Base-by-base conservation (phyloP, 2,113 vertebrate species). In the Bathybates hornii region DNA sequence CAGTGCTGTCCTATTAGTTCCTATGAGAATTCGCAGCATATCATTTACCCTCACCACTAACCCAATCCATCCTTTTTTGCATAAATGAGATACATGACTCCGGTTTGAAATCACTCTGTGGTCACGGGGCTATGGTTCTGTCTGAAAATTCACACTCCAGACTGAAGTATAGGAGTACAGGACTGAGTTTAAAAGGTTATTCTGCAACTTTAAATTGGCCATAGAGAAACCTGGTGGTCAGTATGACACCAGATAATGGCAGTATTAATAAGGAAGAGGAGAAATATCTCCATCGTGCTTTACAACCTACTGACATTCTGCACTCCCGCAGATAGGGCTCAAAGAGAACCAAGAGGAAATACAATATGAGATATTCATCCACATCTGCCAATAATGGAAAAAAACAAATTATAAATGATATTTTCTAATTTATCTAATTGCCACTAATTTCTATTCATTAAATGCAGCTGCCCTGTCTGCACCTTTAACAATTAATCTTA, bases 121-220 rank as follows among this genome's bases (percentile, higher is more conserved):
- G 83, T 91, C 90, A 92, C 16, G 3, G 78, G 32, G 87, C 43
- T 38, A 14, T 43, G 66, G 80, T 88, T 93, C 32, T 90, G 82
- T 91, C 52, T 78, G 66, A 73, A 54, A 45, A 82, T 14, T 32
- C 17, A 29, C 50, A 71, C 36, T 71, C 17, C 61, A 83, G 19
- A 56, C 52, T 45, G 21, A 63, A 59, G 63, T 24, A 24, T 32
- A 41, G 66, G 57, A 61, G 52, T 50, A 32, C 52, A 52, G 17
- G 63, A 83, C 66, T 90, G 53, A 85, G 24, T 71, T 85, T 61
- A 66, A 82, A 83, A 86, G 54, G 61, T 71, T 85, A 11, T 41
- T 38, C 71, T 85, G 41, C 16, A 68, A 89, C 81, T 93, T 92
- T 89, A 90, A 91, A 92, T 90, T 91, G 88, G 79, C 83, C 84